Evolutionary conservation across 1,140 invertebrate species (phyloP), one percentile per base, ranked within the genome.

Genomic region (Heliconius hewitsoni): DNA sequence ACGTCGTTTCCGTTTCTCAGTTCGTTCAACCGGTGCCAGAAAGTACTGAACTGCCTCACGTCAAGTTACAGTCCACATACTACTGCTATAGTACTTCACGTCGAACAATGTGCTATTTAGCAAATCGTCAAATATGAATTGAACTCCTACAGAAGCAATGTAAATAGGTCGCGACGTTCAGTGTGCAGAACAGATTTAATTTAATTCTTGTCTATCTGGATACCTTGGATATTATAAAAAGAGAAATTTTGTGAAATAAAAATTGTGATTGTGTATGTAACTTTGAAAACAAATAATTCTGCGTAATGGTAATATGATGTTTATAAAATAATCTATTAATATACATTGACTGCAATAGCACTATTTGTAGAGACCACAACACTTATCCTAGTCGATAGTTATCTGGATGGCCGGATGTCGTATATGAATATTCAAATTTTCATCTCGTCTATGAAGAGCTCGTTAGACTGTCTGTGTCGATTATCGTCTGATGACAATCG

Each of bases 11-110:
- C 77, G 80, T 76, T 81, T 55, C 73, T 78, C 78, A 71, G 82
- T 81, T 83, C 82, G 76, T 81, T 81, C 82, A 81, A 81, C 79
- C 76, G 82, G 30, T 55, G 77, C 77, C 79, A 78, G 80, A 78
- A 81, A 81, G 71, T 78, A 73, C 80, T 52, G 76, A 78, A 81
- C 80, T 71, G 73, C 23, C 77, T 66, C 78, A 80, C 78, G 78
- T 82, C 78, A 79, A 66, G 74, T 82, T 57, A 78, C 80, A 75
- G 75, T 77, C 50, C 75, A 70, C 74, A 71, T 77, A 80, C 39
- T 76, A 73, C 39, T 74, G 71, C 74, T 70, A 77, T 60, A 77
- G 71, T 80, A 37, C 39, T 23, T 57, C 74, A 23, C 11, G 55
- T 27, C 79, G 52, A 77, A 81, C 79, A 81, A 81, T 81, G 57